A percentile compares a stretch with the other conserved stretches of the same genome.
Conservation (phyloP, 2,797 vertebrate genomes). For the Microctenopoma steveboyesi region DNA sequence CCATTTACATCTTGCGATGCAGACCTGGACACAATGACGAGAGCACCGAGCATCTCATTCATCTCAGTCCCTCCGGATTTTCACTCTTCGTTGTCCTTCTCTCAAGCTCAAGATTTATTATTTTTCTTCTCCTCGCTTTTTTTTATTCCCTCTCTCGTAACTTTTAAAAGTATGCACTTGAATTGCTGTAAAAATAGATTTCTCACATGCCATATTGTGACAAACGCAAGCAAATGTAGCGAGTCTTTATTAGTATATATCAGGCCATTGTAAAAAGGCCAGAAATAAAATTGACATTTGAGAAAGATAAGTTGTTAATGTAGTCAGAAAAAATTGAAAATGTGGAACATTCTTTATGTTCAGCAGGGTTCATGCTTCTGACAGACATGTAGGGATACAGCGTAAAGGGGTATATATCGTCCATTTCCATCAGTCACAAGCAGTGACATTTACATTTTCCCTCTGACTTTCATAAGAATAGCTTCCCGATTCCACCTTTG, state of each 20-base stretch:
- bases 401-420: constrained; percentile 1
- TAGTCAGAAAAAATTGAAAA: neutral
- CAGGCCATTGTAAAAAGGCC: neutral
- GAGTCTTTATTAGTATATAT: neutral
- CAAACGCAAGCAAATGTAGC: neutral
- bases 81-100: constrained; percentile 37
- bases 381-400: constrained; percentile 13
- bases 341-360: neutral
- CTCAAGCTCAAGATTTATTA: constrained; percentile 31
- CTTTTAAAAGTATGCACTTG: neutral
- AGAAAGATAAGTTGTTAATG: neutral
- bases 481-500: constrained; percentile 18
- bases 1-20: constrained; percentile 40
- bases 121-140: constrained; percentile 19
- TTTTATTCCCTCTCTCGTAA: constrained; percentile 12
- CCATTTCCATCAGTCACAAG: constrained; percentile 18
- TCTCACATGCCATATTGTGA: neutral
- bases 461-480: constrained; percentile 10
- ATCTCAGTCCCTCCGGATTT: constrained; percentile 11
- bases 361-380: neutral
- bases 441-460: constrained; percentile 21
- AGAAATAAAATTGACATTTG: neutral
- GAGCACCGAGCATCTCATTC: constrained; percentile 29
- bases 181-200: constrained; percentile 11
- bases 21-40: constrained; percentile 39